Base-by-base conservation (phyloP, 2,888 invertebrate species). In the Seira musarum region DNA sequence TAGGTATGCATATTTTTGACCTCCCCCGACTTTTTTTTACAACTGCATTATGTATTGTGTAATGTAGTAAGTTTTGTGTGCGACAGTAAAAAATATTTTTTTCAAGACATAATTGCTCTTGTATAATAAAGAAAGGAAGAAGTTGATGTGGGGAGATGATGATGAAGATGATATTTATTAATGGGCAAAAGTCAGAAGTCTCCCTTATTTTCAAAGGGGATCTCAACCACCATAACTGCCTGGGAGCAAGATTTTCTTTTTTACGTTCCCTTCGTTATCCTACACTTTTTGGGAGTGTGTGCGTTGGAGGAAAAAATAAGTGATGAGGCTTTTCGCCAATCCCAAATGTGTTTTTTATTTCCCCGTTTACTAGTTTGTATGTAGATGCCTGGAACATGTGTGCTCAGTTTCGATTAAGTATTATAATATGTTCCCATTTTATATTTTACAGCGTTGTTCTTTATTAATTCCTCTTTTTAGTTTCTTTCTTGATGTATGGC, bases 61-160 rank as follows among this genome's bases (percentile, higher is more conserved):
- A 40, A 40, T 40, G 40, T 40, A 8, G 40, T 40, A 40, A 40
- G 40, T 40, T 40, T 40, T 40, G n/a, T n/a, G n/a, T n/a, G n/a
- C 13, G 40, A 13, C 40, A 40, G 71, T 79, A 79, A 79, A 79
- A 63, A n/a, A n/a, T n/a, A n/a, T n/a, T n/a, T 63, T 78, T 71
- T 68, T 73, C 65, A 78, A 78, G 71, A 65, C 72, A 67, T 78
- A 78, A 78, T 78, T 78, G 78, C 78, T 71, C 53, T 65, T 78
- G 71, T 78, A 57, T 60, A 40, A 40, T 40, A 78, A 77, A 77
- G 57, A 19, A 57, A n/a, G 57, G 57, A 57, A 63, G 21, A 63
- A 67, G 61, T 65, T 70, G 70, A 63, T 40, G 40, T 40, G 40
- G 40, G 13, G 40, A 40, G n/a, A 40, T 40, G 40, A 40, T 40